A percentile compares a stretch with the other conserved stretches of the same genome.
phyloP scores from a whole-genome alignment of 2,888 invertebrate genomes.

The Ormyrus thymus region DNA sequence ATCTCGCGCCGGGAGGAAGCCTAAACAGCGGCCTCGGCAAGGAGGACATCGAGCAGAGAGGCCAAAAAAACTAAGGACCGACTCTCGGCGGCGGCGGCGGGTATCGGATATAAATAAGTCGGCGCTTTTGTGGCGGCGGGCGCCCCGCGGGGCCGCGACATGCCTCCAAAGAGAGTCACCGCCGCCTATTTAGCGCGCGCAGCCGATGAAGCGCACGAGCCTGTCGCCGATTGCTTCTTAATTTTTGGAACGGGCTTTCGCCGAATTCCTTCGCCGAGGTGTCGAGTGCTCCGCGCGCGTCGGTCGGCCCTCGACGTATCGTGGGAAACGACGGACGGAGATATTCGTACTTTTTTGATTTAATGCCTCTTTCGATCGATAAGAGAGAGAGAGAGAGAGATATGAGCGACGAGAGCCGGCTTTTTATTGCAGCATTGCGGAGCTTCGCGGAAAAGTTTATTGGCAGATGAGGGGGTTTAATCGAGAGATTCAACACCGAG shows the following conservation, averaged over 20 bases:
- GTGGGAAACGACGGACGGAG: slow-evolving; percentile 34
- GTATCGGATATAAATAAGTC: slow-evolving; percentile 31
- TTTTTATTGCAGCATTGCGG: too few relatives aligned
- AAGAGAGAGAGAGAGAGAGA: too few relatives aligned
- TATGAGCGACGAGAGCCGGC: too few relatives aligned
- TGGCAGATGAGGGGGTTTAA: too few relatives aligned
- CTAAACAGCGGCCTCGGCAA: background rate
- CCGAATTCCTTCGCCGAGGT: slow-evolving; percentile 32
- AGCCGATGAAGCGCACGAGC: background rate
- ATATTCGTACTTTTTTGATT: background rate
- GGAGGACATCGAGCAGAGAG: background rate
- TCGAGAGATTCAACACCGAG: too few relatives aligned
- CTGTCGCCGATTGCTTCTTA: slow-evolving; percentile 32
- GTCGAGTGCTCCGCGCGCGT: background rate
- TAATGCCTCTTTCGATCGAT: too few relatives aligned
- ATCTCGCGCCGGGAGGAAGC: background rate
- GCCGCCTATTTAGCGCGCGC: slow-evolving; percentile 40
- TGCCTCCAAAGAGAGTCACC: slow-evolving; percentile 37
- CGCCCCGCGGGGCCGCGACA: slow-evolving; percentile 50
- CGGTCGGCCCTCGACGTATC: slow-evolving; percentile 6
- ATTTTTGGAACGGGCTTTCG: slow-evolving; percentile 31
- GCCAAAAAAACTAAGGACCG: background rate
- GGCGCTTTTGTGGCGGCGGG: slow-evolving; percentile 50
- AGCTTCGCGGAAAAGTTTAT: too few relatives aligned
- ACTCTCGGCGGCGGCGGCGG: background rate